Evolutionary conservation across 2,797 vertebrate species (phyloP).

Genomic region (Clarias pachynema): DNA sequence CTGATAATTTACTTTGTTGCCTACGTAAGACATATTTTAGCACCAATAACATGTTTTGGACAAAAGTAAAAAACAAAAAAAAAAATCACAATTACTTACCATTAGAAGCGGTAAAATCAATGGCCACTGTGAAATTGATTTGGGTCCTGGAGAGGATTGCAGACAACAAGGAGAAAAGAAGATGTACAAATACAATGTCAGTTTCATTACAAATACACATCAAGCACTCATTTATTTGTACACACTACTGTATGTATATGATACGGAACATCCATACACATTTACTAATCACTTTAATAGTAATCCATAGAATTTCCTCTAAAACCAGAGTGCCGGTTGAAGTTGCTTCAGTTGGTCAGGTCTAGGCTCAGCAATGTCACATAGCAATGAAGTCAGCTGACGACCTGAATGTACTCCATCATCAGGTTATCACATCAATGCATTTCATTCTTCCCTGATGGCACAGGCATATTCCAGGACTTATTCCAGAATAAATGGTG

Average conservation of each 20-base stretch:
- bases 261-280: slow-evolving; percentile 10
- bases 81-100: slow-evolving; percentile 80
- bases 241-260: not conserved
- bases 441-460: too few species aligned
- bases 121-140: slow-evolving; percentile 97
- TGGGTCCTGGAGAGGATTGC: slow-evolving; percentile 80
- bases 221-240: not conserved
- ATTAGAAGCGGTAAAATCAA: slow-evolving; percentile 96
- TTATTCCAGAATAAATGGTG: too few species aligned
- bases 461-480: too few species aligned
- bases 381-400: too few species aligned
- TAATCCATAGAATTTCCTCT: not conserved
- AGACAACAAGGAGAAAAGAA: slow-evolving; percentile 34
- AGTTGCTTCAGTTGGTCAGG: too few species aligned
- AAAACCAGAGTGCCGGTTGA: not conserved
- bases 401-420: too few species aligned
- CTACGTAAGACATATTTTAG: too few species aligned
- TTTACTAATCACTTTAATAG: not conserved
- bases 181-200: not conserved
- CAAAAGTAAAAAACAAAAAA: too few species aligned
- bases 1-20: too few species aligned
- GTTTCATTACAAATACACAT: not conserved
- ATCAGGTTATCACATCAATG: too few species aligned
- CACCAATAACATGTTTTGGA: too few species aligned
- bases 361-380: too few species aligned